Conservation (phyloP, 2,888 invertebrate species). For the Lypha dubia region DNA sequence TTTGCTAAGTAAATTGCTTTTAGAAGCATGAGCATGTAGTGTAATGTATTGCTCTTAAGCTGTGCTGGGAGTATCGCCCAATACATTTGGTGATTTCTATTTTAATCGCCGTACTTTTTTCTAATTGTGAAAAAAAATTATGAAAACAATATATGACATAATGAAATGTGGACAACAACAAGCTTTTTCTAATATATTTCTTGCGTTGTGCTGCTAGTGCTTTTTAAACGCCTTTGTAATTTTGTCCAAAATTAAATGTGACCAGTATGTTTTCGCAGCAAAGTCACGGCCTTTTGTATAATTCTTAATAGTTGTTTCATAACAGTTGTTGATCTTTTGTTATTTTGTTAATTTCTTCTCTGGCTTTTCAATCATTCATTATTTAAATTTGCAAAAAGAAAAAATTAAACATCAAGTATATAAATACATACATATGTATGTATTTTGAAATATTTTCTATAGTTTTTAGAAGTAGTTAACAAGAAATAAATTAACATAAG, state of each 20-base stretch:
- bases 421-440: background rate
- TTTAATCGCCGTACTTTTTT: background rate
- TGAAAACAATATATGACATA: background rate
- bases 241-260: constrained; percentile 56
- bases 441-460: too few species aligned
- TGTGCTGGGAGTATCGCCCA: background rate
- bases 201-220: background rate
- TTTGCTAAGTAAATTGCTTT: constrained; percentile 52
- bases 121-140: background rate
- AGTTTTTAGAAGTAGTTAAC: too few species aligned
- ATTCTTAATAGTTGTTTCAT: constrained; percentile 81
- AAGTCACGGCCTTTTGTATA: constrained; percentile 83
- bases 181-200: background rate
- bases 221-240: constrained; percentile 27
- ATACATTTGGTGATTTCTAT: background rate
- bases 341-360: background rate
- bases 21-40: constrained; percentile 7
- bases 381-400: background rate
- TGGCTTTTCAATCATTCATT: background rate
- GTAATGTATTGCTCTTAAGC: background rate
- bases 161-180: background rate
- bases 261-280: constrained; percentile 72
- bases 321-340: constrained; percentile 69
- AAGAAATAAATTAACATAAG: too few species aligned
- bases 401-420: background rate